A percentile compares a stretch with the other conserved stretches of the same genome.
phyloP scores from a whole-genome alignment of 2,888 invertebrate genomes.

The Boloria euphrosyne region DNA sequence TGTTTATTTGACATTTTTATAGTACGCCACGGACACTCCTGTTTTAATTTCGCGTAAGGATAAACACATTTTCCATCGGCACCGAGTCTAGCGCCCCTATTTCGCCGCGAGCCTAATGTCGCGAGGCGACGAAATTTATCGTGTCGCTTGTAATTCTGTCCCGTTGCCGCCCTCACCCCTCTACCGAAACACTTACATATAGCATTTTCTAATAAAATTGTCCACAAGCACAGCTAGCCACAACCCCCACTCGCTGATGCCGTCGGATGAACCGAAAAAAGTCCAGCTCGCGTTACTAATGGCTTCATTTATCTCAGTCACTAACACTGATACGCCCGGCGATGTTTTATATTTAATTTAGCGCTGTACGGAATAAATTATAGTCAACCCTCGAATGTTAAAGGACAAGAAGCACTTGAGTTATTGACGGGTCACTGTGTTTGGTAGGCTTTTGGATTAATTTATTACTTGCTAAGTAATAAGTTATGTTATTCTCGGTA shows the following conservation, averaged over 20 bases:
- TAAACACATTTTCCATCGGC: constrained; percentile 62
- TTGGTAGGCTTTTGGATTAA: constrained; percentile 75
- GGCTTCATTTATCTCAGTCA: constrained; percentile 82
- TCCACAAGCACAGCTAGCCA: constrained; percentile 74
- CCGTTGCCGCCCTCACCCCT: constrained; percentile 62
- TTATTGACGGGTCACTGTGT: constrained; percentile 72
- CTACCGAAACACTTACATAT: constrained; percentile 74
- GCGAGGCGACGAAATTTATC: constrained; percentile 79
- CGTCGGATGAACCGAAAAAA: constrained; percentile 81
- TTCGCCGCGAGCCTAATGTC: constrained; percentile 72
- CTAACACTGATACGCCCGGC: constrained; percentile 82
- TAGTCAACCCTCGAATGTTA: constrained; percentile 71
- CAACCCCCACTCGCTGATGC: constrained; percentile 70
- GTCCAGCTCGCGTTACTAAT: constrained; percentile 81
- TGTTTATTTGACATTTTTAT: constrained; percentile 60
- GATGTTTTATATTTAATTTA: constrained; percentile 82
- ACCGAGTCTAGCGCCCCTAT: constrained; percentile 53
- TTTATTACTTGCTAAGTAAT: constrained; percentile 75
- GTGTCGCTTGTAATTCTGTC: constrained; percentile 76
- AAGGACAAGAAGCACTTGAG: constrained; percentile 69
- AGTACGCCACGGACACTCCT: constrained; percentile 73
- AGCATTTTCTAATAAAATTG: constrained; percentile 82
- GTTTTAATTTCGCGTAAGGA: constrained; percentile 75
- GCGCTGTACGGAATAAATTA: constrained; percentile 79
- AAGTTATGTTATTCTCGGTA: constrained; percentile 60